Base-by-base conservation (phyloP, 2,888 invertebrate species). In the Cantharis rustica region DNA sequence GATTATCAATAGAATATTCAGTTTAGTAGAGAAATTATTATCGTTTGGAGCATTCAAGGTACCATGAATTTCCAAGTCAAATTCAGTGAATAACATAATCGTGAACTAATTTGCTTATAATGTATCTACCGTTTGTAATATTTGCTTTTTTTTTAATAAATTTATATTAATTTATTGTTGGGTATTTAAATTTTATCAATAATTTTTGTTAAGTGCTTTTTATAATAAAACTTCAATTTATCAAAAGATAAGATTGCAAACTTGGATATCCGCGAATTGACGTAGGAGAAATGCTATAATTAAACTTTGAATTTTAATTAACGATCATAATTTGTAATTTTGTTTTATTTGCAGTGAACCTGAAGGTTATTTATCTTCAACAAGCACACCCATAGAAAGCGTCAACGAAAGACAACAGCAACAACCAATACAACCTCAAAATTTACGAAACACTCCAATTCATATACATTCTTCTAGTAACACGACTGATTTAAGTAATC, bases 381-480 rank as follows among this genome's bases (percentile, higher is more conserved):
- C 47, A 27, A 68, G 68, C 79, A 68, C 77, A 80, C 76, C 83
- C 81, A 63, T 81, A 79, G 73, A 78, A 78, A 69, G 75, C 72
- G 26, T 77, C 62, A 73, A 63, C 47, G 16, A 72, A 71, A 74
- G 75, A 74, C 63, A 71, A 16, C 31, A 5, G 1, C 47, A 68
- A 66, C 75, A 71, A 71, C 69, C 73, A 69, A 61, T 71, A 47
- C 76, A 70, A 75, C 73, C 74, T 72, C 74, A 75, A 66, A 81
- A 75, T 72, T 77, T 75, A 73, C 74, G 79, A 77, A 79, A 81
- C 79, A 83, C 83, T 26, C 85, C 85, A 69, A 77, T 85, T 26
- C 86, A 86, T 75, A 83, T 82, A 76, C 86, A 87, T 79, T 85
- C 86, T 5, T 83, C 85, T 23, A 86, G 84, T 78, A 86, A 85